Evolutionary conservation across 2,888 invertebrate species (phyloP).

Genomic region (Acleris sparsana): DNA sequence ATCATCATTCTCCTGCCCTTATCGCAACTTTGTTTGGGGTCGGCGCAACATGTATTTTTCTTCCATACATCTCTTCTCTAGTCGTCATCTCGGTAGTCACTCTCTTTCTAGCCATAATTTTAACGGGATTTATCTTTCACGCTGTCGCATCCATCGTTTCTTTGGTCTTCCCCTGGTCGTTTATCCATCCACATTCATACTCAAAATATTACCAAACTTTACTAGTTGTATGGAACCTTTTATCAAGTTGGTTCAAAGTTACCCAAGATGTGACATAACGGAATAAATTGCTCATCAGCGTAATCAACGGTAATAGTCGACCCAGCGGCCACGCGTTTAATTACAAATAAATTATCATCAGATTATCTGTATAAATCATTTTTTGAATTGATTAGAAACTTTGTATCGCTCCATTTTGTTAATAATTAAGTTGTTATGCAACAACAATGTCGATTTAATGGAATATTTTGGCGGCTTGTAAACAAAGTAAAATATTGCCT

Average conservation of each 20-base stretch:
- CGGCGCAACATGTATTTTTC: too few species aligned
- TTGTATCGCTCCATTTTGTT: slow-evolving; percentile 9
- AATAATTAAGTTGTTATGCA: slow-evolving; percentile 18
- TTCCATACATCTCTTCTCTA: too few species aligned
- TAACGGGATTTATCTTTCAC: too few species aligned
- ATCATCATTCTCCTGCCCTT: too few species aligned
- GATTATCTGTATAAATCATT: slow-evolving; percentile 31
- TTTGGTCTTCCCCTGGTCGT: too few species aligned
- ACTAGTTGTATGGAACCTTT: background rate
- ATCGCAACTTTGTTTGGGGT: too few species aligned
- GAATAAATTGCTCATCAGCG: slow-evolving; percentile 26
- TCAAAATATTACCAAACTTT: too few species aligned
- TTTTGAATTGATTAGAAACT: slow-evolving; percentile 31
- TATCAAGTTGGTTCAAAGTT: slow-evolving; percentile 16
- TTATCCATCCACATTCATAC: too few species aligned
- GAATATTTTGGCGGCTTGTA: slow-evolving; percentile 4
- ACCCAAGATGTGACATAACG: slow-evolving; percentile 31
- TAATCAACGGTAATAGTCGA: slow-evolving; percentile 36
- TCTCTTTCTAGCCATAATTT: too few species aligned
- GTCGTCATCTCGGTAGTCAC: too few species aligned
- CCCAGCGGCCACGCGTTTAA: slow-evolving; percentile 42
- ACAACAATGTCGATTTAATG: slow-evolving; percentile 14
- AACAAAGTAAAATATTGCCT: slow-evolving; percentile 15
- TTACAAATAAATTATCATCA: slow-evolving; percentile 30
- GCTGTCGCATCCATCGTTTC: too few species aligned